phyloP scores from a whole-genome alignment of 30 jellyfish, hydroid and myxozoan genomes.

The Nemopilema nomurai region DNA sequence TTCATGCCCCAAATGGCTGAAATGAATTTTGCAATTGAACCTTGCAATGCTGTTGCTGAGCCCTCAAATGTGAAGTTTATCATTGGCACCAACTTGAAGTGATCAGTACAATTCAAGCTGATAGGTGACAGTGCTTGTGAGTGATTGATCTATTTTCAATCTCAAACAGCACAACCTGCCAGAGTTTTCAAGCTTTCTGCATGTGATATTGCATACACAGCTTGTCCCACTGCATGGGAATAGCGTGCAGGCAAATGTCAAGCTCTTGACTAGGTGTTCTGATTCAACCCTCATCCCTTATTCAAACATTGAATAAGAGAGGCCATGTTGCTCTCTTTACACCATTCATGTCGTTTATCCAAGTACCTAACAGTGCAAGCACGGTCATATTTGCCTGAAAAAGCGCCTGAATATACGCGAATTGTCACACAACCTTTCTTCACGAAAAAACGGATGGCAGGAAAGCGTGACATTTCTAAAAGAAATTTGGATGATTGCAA shows the following conservation, averaged over 20 bases:
- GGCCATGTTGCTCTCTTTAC: background rate
- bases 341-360: background rate
- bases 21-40: no score
- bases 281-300: background rate
- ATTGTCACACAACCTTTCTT: no score
- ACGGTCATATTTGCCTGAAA: no score
- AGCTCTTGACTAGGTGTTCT: background rate
- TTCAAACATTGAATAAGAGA: background rate
- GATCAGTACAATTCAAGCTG: no score
- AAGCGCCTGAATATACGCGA: no score
- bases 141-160: background rate
- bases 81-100: no score
- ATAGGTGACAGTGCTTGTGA: background rate
- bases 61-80: no score
- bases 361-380: background rate
- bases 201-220: background rate
- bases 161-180: background rate
- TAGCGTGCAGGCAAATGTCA: background rate
- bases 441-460: no score
- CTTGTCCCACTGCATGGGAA: background rate
- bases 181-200: background rate
- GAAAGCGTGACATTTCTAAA: no score
- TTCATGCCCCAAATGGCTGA: no score
- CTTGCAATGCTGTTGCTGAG: no score
- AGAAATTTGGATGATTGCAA: no score